Base-by-base conservation (phyloP, 2,888 invertebrate genomes). In the Nephrotoma guestfalica region DNA sequence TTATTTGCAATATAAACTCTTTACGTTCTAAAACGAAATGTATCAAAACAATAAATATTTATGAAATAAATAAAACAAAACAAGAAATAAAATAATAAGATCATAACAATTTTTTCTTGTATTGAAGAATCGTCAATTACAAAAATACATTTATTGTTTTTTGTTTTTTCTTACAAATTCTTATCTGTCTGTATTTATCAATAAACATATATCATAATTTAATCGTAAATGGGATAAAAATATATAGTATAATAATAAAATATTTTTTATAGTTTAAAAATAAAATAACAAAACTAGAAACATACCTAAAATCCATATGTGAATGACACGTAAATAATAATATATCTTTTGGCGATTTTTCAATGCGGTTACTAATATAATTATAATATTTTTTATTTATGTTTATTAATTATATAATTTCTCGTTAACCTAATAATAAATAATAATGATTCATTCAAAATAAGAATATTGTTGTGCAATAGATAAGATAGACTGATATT, bases 51-150 rank as follows among this genome's bases (percentile, higher is more conserved):
- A 84, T 41, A 84, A 41, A 41, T 4, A 43, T 83, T 30, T 18
- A 85, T 41, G 15, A 41, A 85, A 41, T n/a, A 85, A 30, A 83
- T 40, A 40, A 83, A 83, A 40, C 41, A 41, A 30, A 83, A n/a
- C 84, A 41, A 84, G 42, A 83, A 83, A 15, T 84, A 84, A 84
- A 84, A 84, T 41, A 84, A 84, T 30, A 84, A 84, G 15, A 41
- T n/a, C 84, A 83, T 30, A 30, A 40, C n/a, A 41, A 84, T 84
- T 84, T 84, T 84, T 84, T 85, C 18, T 85, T 85, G 85, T 85
- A 85, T 85, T 85, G 85, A 85, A 85, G 85, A 85, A 85, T 85
- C 85, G 85, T 85, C 85, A 85, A 85, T 85, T 85, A 85, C 3
- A 30, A 30, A 85, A 6, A 30, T 85, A 85, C 51, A 85, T 85